Evolutionary conservation across 2,888 invertebrate species (phyloP).

Genomic region (Zootermopsis nevadensis): DNA sequence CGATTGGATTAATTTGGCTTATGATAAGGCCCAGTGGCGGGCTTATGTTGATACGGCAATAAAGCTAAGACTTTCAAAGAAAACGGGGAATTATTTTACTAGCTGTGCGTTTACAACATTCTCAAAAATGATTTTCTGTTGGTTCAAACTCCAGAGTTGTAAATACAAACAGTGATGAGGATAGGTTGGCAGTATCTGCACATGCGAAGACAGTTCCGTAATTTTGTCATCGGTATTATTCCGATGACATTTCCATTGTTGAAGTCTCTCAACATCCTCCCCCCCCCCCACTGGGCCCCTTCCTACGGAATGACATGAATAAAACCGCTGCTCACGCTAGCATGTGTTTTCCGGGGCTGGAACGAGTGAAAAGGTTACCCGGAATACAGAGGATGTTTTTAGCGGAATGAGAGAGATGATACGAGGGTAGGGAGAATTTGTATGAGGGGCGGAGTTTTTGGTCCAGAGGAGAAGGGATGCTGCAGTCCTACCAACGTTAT

Average conservation of each 20-base stretch:
- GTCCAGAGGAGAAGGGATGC: slow-evolving; percentile 20
- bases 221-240: slow-evolving; percentile 43
- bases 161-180: neutral
- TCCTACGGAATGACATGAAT: slow-evolving; percentile 19
- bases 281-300: slow-evolving; percentile 16
- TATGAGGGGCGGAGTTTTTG: slow-evolving; percentile 40
- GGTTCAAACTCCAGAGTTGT: neutral
- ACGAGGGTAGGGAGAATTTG: neutral
- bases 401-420: neutral
- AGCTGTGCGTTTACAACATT: too few species aligned
- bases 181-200: neutral
- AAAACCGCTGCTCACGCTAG: slow-evolving; percentile 21
- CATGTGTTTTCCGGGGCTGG: slow-evolving; percentile 49
- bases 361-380: slow-evolving; percentile 46
- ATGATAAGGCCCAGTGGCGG: too few species aligned
- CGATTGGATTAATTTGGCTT: too few species aligned
- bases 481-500: slow-evolving; percentile 32
- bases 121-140: too few species aligned
- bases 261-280: neutral
- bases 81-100: too few species aligned
- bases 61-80: too few species aligned
- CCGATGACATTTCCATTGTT: slow-evolving; percentile 39
- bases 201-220: slow-evolving; percentile 40
- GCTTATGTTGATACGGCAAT: too few species aligned
- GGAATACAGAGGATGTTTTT: slow-evolving; percentile 29